Conservation (phyloP, 1,140 invertebrate genomes). For the Drosophila bipectinata region DNA sequence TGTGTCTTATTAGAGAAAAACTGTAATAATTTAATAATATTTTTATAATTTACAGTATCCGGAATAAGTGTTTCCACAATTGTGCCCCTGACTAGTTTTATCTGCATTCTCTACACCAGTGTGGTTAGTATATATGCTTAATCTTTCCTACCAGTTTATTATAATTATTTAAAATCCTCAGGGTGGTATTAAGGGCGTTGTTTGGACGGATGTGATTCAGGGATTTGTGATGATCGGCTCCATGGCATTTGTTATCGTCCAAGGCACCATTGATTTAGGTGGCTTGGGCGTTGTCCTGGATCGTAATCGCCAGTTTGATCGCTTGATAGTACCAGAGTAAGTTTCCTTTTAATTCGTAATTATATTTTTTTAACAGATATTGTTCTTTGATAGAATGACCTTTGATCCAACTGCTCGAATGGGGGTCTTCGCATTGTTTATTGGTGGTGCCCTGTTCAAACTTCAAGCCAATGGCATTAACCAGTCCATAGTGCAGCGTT, state of each 20-base stretch:
- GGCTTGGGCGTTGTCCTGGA: constrained; percentile 90
- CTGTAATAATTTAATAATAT: background rate
- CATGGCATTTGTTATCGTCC: constrained; percentile 91
- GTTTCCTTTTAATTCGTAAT: constrained; percentile 27
- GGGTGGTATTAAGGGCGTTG: constrained; percentile 93
- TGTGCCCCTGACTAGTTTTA: constrained; percentile 88
- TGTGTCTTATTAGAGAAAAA: background rate
- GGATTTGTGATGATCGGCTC: constrained; percentile 91
- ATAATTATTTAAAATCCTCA: constrained; percentile 63
- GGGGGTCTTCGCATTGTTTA: constrained; percentile 89
- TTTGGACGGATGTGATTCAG: constrained; percentile 94
- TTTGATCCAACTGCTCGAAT: constrained; percentile 89
- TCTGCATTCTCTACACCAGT: constrained; percentile 93
- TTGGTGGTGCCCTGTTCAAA: constrained; percentile 92
- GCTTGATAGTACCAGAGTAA: constrained; percentile 92
- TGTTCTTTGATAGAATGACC: constrained; percentile 85
- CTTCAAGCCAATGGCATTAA: constrained; percentile 92
- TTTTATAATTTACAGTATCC: constrained; percentile 85
- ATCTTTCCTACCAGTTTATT: background rate
- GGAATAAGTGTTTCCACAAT: constrained; percentile 88
- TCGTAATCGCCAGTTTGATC: constrained; percentile 88
- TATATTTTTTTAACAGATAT: too few relatives aligned
- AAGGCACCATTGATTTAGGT: constrained; percentile 92
- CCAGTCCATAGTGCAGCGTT: constrained; percentile 94
- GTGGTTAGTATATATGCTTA: constrained; percentile 86